Percentiles rank a stretch among this genome's conserved stretches.
phyloP scores from a whole-genome alignment of 2,888 invertebrate genomes.

The Orthosia incerta region DNA sequence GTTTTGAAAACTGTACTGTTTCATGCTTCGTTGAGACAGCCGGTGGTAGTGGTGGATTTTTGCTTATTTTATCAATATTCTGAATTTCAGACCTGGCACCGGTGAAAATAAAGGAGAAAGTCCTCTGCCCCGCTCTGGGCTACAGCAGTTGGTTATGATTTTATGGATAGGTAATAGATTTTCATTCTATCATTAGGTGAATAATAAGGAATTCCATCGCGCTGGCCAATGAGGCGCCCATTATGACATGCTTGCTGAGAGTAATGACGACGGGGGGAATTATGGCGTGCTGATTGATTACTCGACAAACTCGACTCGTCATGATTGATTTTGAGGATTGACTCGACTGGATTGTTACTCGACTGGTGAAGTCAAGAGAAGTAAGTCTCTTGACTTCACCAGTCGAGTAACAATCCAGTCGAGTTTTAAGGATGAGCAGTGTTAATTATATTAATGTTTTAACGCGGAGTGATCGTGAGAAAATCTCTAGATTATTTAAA shows the following conservation, averaged over 20 bases:
- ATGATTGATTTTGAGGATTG: too few relatives aligned
- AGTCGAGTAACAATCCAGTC: too few relatives aligned
- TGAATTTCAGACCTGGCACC: not conserved
- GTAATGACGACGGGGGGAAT: conserved; percentile 14
- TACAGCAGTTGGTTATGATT: too few relatives aligned
- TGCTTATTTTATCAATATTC: too few relatives aligned
- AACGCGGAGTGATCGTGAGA: too few relatives aligned
- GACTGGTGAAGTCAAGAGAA: not conserved
- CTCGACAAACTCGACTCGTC: too few relatives aligned
- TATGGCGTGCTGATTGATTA: conserved; percentile 37
- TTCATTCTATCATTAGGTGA: not conserved
- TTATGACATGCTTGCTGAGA: conserved; percentile 55
- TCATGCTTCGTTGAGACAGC: too few relatives aligned
- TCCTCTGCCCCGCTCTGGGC: too few relatives aligned
- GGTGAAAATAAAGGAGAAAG: not conserved
- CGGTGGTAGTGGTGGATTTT: too few relatives aligned
- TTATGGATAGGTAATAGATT: too few relatives aligned
- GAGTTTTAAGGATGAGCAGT: not conserved
- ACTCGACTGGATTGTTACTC: conserved; percentile 26
- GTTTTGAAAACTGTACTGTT: not conserved
- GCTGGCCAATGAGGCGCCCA: conserved; percentile 47
- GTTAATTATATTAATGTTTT: not conserved
- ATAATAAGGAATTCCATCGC: conserved; percentile 59
- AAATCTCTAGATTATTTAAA: too few relatives aligned
- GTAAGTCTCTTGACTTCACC: too few relatives aligned